Base-by-base conservation (phyloP, 2,888 invertebrate genomes). In the Portevinia maculata region DNA sequence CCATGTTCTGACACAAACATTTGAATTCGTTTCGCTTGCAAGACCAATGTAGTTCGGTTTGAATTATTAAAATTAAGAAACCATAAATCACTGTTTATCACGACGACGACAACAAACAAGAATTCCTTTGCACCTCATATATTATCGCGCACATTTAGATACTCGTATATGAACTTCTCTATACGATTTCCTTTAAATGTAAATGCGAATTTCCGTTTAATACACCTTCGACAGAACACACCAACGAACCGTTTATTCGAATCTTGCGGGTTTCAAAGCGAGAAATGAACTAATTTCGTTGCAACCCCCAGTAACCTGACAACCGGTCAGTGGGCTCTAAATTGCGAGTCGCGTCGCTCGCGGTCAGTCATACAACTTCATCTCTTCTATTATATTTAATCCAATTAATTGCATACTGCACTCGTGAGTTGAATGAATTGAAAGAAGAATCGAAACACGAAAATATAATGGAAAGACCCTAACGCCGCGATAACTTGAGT, bases 341-440 rank as follows among this genome's bases (percentile, higher is more conserved):
- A 60, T 2, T 44, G 21, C 46, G 19, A 2, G 24, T 24, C 24
- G 24, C 24, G 24, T 2, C 5, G n/a, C n/a, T n/a, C n/a, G n/a
- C 71, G 67, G 75, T 70, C 79, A 81, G 64, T 75, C 24, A 57
- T 75, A 57, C 41, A 70, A 70, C 76, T 65, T 76, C 76, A 81
- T 81, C 81, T 65, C 70, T 13, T 69, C 67, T 41, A 44, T 64
- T 59, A 50, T 11, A 69, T 69, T 34, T 50, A 79, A 79, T 79
- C 79, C 79, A 79, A 79, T 79, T 79, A 79, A 79, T 79, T 69
- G 44, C 60, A 69, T 55, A 59, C 59, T 32, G 50, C 24, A 57
- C 30, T 3, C 11, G 24, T 17, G 50, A 24, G 41, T 55, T 19
- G 59, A 30, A 59, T 48, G 59, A 62, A 62, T 15, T 5, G 19